Evolutionary conservation across 2,888 invertebrate species (phyloP).

Genomic region (Eumacrocentrus americanus): DNA sequence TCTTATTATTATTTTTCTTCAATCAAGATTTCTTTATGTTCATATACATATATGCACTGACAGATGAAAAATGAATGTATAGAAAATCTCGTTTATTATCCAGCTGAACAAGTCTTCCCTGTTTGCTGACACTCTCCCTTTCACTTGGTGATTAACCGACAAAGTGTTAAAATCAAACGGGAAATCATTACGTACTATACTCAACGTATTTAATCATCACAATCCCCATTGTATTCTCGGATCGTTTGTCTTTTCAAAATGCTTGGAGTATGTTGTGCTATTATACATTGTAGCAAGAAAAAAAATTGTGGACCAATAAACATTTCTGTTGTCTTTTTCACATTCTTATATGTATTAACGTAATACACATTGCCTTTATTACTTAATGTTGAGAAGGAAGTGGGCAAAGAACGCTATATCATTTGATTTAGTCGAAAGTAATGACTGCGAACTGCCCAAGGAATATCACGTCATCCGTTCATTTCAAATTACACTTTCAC

Average conservation of each 20-base stretch:
- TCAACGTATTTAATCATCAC: neutral
- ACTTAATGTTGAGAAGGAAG: slow-evolving; percentile 39
- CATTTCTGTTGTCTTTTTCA: neutral
- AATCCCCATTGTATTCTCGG: neutral
- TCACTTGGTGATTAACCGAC: slow-evolving; percentile 24
- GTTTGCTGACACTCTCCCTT: slow-evolving; percentile 18
- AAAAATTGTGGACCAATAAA: no score
- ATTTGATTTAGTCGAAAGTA: slow-evolving; percentile 40
- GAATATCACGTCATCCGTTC: slow-evolving; percentile 40
- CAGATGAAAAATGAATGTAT: slow-evolving; percentile 24
- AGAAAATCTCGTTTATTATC: slow-evolving; percentile 27
- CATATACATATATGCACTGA: neutral
- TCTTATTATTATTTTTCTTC: neutral
- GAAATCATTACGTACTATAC: neutral
- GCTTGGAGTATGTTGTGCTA: no score
- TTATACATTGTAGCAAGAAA: no score
- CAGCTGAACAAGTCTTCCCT: slow-evolving; percentile 15
- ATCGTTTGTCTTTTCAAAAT: no score
- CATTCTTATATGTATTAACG: slow-evolving; percentile 26
- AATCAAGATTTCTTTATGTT: neutral
- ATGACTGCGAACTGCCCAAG: no score
- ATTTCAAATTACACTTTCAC: slow-evolving; percentile 41
- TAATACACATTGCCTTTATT: slow-evolving; percentile 28
- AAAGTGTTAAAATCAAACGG: slow-evolving; percentile 18
- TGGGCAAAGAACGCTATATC: slow-evolving; percentile 37